These are phyloP conservation scores for Dysmachus trigonus DNA, from an alignment of 2,888 invertebrate genomes.

Conservation along the genomic window DNA sequence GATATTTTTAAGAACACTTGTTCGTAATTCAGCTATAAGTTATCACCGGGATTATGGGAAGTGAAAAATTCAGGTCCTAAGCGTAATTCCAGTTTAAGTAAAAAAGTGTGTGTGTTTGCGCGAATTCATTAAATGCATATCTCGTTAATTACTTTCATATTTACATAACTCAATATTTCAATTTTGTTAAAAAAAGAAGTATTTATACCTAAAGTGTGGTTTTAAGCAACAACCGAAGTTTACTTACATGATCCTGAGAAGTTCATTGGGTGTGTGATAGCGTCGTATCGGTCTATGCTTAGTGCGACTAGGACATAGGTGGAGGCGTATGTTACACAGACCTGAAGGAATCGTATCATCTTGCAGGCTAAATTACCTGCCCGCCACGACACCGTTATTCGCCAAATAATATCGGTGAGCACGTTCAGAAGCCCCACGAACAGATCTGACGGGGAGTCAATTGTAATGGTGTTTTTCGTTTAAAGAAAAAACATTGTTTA, in stretches of 20 bases:
- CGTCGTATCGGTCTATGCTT: constrained; percentile 92
- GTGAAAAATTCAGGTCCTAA: no score
- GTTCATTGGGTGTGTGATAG: constrained; percentile 94
- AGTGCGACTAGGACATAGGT: constrained; percentile 92
- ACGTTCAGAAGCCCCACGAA: constrained; percentile 89
- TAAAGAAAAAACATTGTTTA: background rate
- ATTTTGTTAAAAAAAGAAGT: no score
- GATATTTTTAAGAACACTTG: no score
- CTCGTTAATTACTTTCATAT: no score
- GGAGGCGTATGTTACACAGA: constrained; percentile 89
- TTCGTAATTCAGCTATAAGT: no score
- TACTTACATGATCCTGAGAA: constrained; percentile 91
- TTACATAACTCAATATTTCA: no score
- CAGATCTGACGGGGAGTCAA: constrained; percentile 72
- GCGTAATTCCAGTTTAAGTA: no score
- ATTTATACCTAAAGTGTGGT: no score
- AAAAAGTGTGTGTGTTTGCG: no score
- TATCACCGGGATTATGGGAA: no score
- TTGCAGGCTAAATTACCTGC: constrained; percentile 91
- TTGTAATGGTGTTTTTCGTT: background rate
- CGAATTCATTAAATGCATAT: no score
- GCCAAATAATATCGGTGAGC: constrained; percentile 88
- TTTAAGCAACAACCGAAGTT: background rate
- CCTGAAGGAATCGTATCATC: constrained; percentile 84
- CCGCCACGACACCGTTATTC: constrained; percentile 88